Evolutionary conservation across 2,113 vertebrate genomes (phyloP), one percentile per base, ranked within the genome.

Genomic region (Anhinga rufa): DNA sequence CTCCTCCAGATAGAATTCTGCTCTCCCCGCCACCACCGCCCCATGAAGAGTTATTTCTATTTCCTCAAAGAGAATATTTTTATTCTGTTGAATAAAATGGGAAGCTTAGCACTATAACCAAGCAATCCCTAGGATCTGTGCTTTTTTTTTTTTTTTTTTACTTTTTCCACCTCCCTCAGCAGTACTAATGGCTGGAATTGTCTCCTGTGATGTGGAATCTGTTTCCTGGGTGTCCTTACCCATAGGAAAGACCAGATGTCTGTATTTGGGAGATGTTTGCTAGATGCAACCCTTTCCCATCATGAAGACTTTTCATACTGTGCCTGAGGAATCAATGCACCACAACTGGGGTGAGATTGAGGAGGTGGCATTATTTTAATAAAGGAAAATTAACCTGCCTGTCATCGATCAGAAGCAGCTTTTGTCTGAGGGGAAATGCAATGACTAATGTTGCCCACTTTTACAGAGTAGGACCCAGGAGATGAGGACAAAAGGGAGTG

Each of bases 1-100:
- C 44, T 85, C 10, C 5, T 76, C 19, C 57, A 72, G 12, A 9
- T 14, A 75, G 34, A 12, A 58, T 58, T 31, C 9, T 4, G 3
- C 13, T 12, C n/a, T n/a, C n/a, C n/a, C 3, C 46, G 20, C 9
- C 12, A 3, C 9, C 3, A 8, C 7, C 4, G 6, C 3, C 5
- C 16, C 34, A 20, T 14, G 34, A 51, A 44, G 21, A 80, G 34
- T 21, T 40, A 13, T 17, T 78, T 65, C 11, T 80, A 22, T 38
- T 69, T 75, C 48, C 51, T 69, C 5, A 3, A 74, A 74, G 54
- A 62, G 15, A 46, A 31, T 7, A 8, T 48, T 31, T 76, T 86
- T 52, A 44, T 9, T 31, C 48, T n/a, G 7, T 66, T 71, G 22
- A 51, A 60, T 66, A 51, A 54, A 38, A 71, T 40, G 10, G 10